Conservation (phyloP, 2,888 invertebrate genomes). For the Ariolimax columbianus region DNA sequence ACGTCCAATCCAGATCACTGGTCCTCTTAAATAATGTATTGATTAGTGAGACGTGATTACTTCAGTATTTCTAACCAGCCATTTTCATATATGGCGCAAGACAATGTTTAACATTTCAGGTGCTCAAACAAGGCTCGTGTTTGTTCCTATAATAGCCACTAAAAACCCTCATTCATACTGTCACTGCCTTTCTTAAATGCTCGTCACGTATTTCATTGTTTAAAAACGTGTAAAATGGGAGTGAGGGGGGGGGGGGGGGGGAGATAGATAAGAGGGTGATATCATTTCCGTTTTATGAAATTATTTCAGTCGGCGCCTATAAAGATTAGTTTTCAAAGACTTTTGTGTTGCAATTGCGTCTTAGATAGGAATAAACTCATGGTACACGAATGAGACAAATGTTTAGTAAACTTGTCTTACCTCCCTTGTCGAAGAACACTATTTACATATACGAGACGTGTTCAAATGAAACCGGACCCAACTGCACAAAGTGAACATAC, state of each 20-base stretch:
- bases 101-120: not conserved
- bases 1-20: not conserved
- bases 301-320: not conserved
- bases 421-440: no score
- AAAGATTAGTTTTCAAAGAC: not conserved
- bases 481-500: no score
- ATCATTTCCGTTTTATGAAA: conserved; percentile 11
- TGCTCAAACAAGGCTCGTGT: not conserved
- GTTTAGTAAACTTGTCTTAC: no score
- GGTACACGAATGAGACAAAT: no score
- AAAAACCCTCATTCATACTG: not conserved
- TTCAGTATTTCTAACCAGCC: not conserved
- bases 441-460: no score
- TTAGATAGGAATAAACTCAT: no score
- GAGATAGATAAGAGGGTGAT: not conserved
- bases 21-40: not conserved
- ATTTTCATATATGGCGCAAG: not conserved
- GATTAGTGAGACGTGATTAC: not conserved
- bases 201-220: not conserved
- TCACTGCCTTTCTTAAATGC: not conserved
- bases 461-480: no score
- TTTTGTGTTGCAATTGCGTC: not conserved
- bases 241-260: no score
- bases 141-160: not conserved
- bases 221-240: not conserved